These are phyloP conservation scores for Lithophane ornitopus DNA, from an alignment of 2,888 invertebrate species.

Conservation along the genomic window DNA sequence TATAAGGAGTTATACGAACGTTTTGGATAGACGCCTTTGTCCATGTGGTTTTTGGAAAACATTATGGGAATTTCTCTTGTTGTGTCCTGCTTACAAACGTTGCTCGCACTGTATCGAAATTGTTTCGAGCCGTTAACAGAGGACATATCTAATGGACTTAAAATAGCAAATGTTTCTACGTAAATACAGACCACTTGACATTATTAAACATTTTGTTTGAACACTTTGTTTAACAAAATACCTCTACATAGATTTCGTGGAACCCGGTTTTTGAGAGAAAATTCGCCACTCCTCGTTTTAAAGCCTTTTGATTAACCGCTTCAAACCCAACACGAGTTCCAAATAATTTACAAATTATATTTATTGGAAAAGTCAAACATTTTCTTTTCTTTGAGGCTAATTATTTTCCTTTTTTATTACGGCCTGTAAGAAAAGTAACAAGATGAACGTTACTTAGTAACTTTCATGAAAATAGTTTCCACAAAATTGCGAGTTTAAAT, in stretches of 20 bases:
- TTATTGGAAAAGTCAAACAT: conserved; percentile 27
- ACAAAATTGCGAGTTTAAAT: conserved; percentile 64
- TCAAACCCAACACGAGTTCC: conserved; percentile 1
- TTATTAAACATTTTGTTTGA: conserved; percentile 1
- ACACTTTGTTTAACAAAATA: conserved; percentile 11
- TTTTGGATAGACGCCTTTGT: conserved; percentile 67
- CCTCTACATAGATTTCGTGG: not conserved
- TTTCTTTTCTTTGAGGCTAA: conserved; percentile 36
- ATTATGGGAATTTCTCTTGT: conserved; percentile 46
- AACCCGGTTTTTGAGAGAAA: not conserved
- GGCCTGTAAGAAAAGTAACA: conserved; percentile 24
- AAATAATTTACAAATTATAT: conserved; percentile 34
- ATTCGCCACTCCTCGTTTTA: not conserved
- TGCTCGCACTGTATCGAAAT: conserved; percentile 24
- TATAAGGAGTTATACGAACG: conserved; percentile 75
- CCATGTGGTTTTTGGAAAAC: conserved; percentile 54
- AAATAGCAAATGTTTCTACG: not conserved
- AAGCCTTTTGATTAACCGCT: conserved; percentile 28
- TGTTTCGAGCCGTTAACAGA: not conserved
- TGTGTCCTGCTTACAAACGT: conserved; percentile 29
- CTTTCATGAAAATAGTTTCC: conserved; percentile 62
- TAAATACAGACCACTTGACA: conserved; percentile 1
- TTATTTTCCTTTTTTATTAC: conserved; percentile 50
- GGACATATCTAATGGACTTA: not conserved
- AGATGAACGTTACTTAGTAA: too few species aligned